These are phyloP conservation scores for Chelonus formosanus DNA, from an alignment of 2,888 invertebrate species.

Conservation along the genomic window DNA sequence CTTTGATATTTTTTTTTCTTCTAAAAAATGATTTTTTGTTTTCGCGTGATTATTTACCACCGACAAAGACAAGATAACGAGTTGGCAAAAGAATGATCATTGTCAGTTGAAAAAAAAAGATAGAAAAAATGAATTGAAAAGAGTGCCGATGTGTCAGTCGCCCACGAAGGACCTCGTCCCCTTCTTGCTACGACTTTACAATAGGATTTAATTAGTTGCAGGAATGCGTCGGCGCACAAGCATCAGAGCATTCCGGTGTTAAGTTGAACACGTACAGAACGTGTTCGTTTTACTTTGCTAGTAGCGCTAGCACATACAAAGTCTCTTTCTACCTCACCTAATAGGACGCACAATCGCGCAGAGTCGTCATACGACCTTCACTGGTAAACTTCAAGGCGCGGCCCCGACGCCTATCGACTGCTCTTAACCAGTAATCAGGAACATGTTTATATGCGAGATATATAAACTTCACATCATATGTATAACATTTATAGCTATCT, in stretches of 20 bases:
- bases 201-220: slow-evolving; percentile 54
- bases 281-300: slow-evolving; percentile 25
- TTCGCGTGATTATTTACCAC: neutral
- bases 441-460: neutral
- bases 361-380: slow-evolving; percentile 54
- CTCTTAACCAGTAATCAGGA: neutral
- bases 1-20: neutral
- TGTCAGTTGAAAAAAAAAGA: slow-evolving; percentile 14
- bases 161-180: slow-evolving; percentile 29
- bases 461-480: neutral
- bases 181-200: slow-evolving; percentile 38
- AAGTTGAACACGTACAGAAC: slow-evolving; percentile 48
- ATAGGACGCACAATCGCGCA: slow-evolving; percentile 42
- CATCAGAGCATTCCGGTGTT: slow-evolving; percentile 47
- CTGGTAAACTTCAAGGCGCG: slow-evolving; percentile 38
- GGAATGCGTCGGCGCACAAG: slow-evolving; percentile 49
- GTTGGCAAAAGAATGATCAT: slow-evolving; percentile 1
- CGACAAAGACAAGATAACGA: slow-evolving; percentile 17
- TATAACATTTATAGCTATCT: slow-evolving; percentile 1
- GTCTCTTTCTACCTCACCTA: slow-evolving; percentile 40
- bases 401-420: slow-evolving; percentile 30
- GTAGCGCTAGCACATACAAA: slow-evolving; percentile 3
- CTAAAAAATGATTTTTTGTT: neutral
- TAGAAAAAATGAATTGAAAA: slow-evolving; percentile 20
- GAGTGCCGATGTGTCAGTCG: slow-evolving; percentile 29